Conservation (phyloP, 92 coral and sea anemone genomes). For the Epizoanthus stellaris region DNA sequence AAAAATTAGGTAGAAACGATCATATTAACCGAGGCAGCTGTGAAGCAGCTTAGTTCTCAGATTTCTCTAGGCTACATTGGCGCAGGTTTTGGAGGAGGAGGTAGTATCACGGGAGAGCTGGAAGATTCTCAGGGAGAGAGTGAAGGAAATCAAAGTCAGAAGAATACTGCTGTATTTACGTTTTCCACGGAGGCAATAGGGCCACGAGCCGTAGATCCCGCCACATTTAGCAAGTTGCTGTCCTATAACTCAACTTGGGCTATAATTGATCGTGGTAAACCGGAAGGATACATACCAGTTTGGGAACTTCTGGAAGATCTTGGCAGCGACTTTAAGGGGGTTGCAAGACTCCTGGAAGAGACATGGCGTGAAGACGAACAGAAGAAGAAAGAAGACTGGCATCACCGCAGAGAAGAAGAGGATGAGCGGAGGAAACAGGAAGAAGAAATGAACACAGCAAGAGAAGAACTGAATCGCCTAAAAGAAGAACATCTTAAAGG, state of each 20-base stretch:
- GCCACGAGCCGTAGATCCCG: constrained; percentile 57
- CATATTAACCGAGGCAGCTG: constrained; percentile 49
- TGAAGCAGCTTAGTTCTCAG: constrained; percentile 40
- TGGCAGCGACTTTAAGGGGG: constrained; percentile 31
- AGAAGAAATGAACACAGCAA: no score
- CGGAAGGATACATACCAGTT: constrained; percentile 59
- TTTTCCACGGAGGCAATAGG: constrained; percentile 57
- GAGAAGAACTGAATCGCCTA: no score
- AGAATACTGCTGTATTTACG: constrained; percentile 31
- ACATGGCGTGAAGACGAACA: constrained; percentile 56
- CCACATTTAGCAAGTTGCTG: constrained; percentile 54
- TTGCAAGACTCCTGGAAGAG: constrained; percentile 43
- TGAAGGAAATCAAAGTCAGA: neutral
- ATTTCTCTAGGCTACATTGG: constrained; percentile 55
- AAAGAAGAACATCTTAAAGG: no score
- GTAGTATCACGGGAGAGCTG: constrained; percentile 5
- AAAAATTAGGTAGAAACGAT: neutral
- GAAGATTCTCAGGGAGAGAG: constrained; percentile 17
- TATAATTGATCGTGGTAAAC: constrained; percentile 58
- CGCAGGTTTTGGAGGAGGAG: constrained; percentile 48
- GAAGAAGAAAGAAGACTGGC: neutral
- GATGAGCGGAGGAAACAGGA: no score
- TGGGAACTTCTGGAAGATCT: constrained; percentile 67
- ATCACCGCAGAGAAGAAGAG: no score
- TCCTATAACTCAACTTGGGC: constrained; percentile 57